These are phyloP conservation scores for Acleris literana DNA, from an alignment of 2,888 invertebrate genomes.

Conservation along the genomic window DNA sequence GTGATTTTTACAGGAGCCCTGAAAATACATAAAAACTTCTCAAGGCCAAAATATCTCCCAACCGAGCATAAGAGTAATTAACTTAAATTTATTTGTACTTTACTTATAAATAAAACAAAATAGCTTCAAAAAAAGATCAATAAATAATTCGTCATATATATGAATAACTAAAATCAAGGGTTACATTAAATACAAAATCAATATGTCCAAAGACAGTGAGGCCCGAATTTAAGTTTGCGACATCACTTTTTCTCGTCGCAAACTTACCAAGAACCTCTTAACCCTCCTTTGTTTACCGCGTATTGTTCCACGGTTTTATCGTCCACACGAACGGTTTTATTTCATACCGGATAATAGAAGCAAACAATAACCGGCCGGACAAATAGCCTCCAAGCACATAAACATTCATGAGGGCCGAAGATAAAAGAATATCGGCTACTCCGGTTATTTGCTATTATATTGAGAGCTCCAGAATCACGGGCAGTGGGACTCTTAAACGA, in stretches of 20 bases:
- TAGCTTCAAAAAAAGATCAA: no score
- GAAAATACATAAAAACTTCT: no score
- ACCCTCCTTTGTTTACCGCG: constrained; percentile 20
- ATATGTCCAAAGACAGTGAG: no score
- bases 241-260: not conserved
- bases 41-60: no score
- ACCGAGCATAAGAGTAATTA: no score
- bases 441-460: constrained; percentile 28
- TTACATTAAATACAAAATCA: no score
- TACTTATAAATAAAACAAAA: no score
- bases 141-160: no score
- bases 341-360: constrained; percentile 40
- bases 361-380: constrained; percentile 46
- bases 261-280: not conserved
- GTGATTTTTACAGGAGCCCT: no score
- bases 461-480: constrained; percentile 28
- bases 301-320: constrained; percentile 42
- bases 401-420: constrained; percentile 54
- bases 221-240: not conserved
- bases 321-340: constrained; percentile 47
- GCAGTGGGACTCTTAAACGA: constrained; percentile 27
- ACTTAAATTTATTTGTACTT: no score
- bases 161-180: no score
- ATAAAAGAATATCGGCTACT: constrained; percentile 39
- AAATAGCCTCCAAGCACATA: constrained; percentile 55